phyloP scores from a whole-genome alignment of 2,113 vertebrate species.

The Lepus timidus region DNA sequence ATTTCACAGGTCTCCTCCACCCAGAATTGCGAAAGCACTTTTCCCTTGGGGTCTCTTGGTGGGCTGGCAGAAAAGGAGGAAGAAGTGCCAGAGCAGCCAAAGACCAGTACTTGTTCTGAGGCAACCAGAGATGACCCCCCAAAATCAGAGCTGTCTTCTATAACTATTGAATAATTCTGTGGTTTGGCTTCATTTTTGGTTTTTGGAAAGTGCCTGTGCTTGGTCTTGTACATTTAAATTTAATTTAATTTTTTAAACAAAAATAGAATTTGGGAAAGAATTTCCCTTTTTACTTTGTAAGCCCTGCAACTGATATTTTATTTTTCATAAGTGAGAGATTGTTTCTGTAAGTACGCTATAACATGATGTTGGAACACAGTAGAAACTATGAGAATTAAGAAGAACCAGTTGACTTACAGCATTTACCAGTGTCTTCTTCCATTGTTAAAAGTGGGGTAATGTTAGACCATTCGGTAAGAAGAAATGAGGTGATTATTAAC shows the following conservation, averaged over 20 bases:
- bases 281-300: slow-evolving; percentile 88
- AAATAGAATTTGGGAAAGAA: slow-evolving; percentile 72
- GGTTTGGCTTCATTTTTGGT: slow-evolving; percentile 88
- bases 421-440: slow-evolving; percentile 82
- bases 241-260: slow-evolving; percentile 88
- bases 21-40: slow-evolving; percentile 97
- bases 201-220: slow-evolving; percentile 97
- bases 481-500: slow-evolving; percentile 71
- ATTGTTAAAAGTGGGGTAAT: slow-evolving; percentile 81
- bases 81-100: slow-evolving; percentile 90
- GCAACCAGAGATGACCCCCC: slow-evolving; percentile 89
- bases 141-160: slow-evolving; percentile 93
- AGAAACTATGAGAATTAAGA: slow-evolving; percentile 84
- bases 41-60: slow-evolving; percentile 93
- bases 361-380: slow-evolving; percentile 81
- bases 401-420: slow-evolving; percentile 81
- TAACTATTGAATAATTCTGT: slow-evolving; percentile 93
- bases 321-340: slow-evolving; percentile 86
- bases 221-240: slow-evolving; percentile 90
- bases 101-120: slow-evolving; percentile 89
- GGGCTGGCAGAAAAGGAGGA: slow-evolving; percentile 92
- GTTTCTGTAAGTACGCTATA: slow-evolving; percentile 86
- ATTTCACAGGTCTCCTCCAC: slow-evolving; percentile 98
- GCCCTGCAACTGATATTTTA: slow-evolving; percentile 84
- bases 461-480: slow-evolving; percentile 79